Conservation (phyloP, 2,797 vertebrate species). For the Sphaeramia orbicularis region DNA sequence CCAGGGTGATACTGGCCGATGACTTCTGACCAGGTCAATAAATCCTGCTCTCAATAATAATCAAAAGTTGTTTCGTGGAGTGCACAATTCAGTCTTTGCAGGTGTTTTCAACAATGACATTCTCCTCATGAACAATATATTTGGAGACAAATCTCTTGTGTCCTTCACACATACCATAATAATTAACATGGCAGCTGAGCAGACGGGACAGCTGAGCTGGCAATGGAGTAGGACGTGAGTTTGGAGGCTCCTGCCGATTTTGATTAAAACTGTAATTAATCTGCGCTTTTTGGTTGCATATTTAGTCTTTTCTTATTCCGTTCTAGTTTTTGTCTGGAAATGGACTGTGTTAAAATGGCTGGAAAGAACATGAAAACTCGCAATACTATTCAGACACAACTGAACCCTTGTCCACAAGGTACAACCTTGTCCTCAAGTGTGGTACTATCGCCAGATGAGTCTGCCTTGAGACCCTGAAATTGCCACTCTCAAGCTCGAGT, state of each 20-base stretch:
- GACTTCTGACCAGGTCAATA: too few relatives aligned
- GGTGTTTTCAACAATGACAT: too few relatives aligned
- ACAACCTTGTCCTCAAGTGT: not conserved
- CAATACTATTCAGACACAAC: constrained; percentile 16
- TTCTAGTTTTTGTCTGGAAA: not conserved
- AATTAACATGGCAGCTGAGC: too few relatives aligned
- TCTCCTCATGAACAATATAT: too few relatives aligned
- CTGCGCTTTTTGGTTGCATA: constrained; percentile 1
- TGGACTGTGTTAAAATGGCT: constrained; percentile 17
- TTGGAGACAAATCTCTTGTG: too few relatives aligned
- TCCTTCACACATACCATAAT: too few relatives aligned
- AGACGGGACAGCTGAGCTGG: constrained; percentile 3
- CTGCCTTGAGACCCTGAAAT: not conserved
- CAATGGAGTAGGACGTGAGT: too few relatives aligned
- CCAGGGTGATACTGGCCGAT: too few relatives aligned
- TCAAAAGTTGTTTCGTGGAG: too few relatives aligned
- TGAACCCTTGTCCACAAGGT: not conserved
- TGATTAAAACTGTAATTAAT: not conserved
- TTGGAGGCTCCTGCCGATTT: too few relatives aligned
- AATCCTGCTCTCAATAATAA: too few relatives aligned
- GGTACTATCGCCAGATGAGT: not conserved
- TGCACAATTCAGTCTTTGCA: too few relatives aligned
- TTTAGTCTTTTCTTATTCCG: not conserved
- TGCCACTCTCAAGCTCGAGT: constrained; percentile 3
- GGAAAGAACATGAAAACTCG: not conserved